These are phyloP conservation scores for Melitaea athalia DNA, from an alignment of 2,888 invertebrate genomes.

Conservation along the genomic window DNA sequence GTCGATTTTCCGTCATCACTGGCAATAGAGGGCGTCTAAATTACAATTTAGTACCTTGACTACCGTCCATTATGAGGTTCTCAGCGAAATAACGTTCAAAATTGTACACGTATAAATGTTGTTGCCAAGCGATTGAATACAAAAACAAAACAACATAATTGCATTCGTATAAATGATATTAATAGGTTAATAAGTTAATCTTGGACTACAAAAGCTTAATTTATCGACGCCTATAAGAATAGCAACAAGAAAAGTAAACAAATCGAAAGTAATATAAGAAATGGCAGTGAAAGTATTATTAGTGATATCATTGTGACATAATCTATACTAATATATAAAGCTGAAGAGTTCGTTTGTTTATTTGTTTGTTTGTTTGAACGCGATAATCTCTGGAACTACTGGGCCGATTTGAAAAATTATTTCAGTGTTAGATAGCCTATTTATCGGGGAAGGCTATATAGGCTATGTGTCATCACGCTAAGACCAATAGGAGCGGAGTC, in stretches of 20 bases:
- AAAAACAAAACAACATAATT: neutral
- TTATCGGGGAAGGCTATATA: too few relatives aligned
- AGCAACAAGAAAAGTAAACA: constrained; percentile 12
- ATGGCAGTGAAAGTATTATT: constrained; percentile 22
- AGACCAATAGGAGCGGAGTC: too few relatives aligned
- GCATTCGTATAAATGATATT: neutral
- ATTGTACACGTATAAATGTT: neutral
- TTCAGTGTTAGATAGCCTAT: too few relatives aligned
- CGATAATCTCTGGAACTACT: too few relatives aligned
- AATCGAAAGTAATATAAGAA: neutral
- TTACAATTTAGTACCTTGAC: constrained; percentile 65
- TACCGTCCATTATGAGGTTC: constrained; percentile 50
- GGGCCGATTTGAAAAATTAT: too few relatives aligned
- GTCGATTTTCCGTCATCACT: constrained; percentile 69
- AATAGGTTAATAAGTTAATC: constrained; percentile 14
- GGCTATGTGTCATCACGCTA: too few relatives aligned
- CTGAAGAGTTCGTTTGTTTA: neutral
- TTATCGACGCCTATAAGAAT: constrained; percentile 11
- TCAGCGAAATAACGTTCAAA: constrained; percentile 7
- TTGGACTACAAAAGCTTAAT: constrained; percentile 9
- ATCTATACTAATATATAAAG: too few relatives aligned
- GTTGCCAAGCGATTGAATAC: neutral
- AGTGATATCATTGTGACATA: constrained; percentile 15
- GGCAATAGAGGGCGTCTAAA: constrained; percentile 66
- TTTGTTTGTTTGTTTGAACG: neutral